Percentiles rank a stretch among this genome's conserved stretches.
phyloP scores from a whole-genome alignment of 1,140 invertebrate genomes.

The Archivesica marissinica region DNA sequence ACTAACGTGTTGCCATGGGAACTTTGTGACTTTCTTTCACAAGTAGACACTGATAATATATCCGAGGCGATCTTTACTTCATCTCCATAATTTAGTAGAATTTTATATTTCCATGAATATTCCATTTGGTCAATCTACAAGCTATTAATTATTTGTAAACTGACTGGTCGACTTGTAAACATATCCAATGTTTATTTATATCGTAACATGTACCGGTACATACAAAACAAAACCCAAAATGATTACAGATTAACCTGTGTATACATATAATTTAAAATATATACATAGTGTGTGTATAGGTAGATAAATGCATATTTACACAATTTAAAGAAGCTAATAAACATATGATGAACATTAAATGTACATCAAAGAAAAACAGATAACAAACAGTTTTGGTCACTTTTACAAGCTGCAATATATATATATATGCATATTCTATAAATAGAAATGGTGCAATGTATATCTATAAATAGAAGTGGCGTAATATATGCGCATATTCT shows the following conservation, averaged over 20 bases:
- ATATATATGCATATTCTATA: neutral
- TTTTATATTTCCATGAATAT: too few relatives aligned
- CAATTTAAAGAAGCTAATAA: constrained; percentile 32
- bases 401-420: neutral
- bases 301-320: constrained; percentile 36
- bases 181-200: too few relatives aligned
- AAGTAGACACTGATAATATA: too few relatives aligned
- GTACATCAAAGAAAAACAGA: constrained; percentile 10
- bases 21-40: too few relatives aligned
- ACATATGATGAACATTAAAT: constrained; percentile 24
- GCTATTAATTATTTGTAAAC: too few relatives aligned
- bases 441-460: neutral
- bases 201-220: too few relatives aligned
- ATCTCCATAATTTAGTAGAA: too few relatives aligned
- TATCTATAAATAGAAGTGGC: neutral
- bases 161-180: too few relatives aligned
- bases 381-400: constrained; percentile 5
- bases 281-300: constrained; percentile 29
- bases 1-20: too few relatives aligned
- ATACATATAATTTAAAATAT: constrained; percentile 30
- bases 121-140: too few relatives aligned
- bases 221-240: constrained; percentile 7
- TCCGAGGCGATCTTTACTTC: too few relatives aligned
- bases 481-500: too few relatives aligned
- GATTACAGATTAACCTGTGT: constrained; percentile 31